Evolutionary conservation across 2,797 vertebrate genomes (phyloP), one percentile per base, ranked within the genome.

Genomic region (Gouania willdenowi): DNA sequence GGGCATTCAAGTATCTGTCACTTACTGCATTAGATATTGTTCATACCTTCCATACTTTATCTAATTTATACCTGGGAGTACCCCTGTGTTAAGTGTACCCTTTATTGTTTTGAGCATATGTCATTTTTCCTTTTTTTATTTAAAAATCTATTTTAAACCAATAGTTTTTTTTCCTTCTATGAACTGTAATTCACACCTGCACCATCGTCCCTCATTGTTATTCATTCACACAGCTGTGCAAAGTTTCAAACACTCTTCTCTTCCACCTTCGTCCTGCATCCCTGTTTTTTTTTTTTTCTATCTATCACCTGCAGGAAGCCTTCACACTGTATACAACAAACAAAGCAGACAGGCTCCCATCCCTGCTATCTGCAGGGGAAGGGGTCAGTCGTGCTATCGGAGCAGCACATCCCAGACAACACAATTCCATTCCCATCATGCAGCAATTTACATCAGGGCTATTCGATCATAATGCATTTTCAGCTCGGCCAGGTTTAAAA

Each of bases 401-500:
- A 58, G 41, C 45, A 39, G 67, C 71, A 81, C 74, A 77, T 71
- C 60, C 71, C 50, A 46, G 51, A 52, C 35, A 40, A 61, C 31
- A 10, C 77, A 81, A 79, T 79, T 71, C 73, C 65, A 80, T 85
- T 86, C 67, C 75, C 70, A 72, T 77, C 67, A 30, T 64, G 65
- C 62, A 16, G 61, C 69, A 59, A 75, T 20, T 20, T 20, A 5
- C n/a, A n/a, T n/a, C n/a, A n/a, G n/a, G n/a, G n/a, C n/a, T n/a
- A n/a, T n/a, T n/a, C n/a, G n/a, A n/a, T n/a, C n/a, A n/a, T n/a
- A n/a, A n/a, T n/a, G n/a, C n/a, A n/a, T n/a, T n/a, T n/a, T n/a
- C n/a, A n/a, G n/a, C n/a, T n/a, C n/a, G n/a, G n/a, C n/a, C n/a
- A n/a, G n/a, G n/a, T n/a, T n/a, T n/a, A n/a, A n/a, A n/a, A n/a